A percentile compares a stretch with the other conserved stretches of the same genome.
phyloP scores from a whole-genome alignment of 2,797 vertebrate species.

The Xiphorhynchus erythropygius region DNA sequence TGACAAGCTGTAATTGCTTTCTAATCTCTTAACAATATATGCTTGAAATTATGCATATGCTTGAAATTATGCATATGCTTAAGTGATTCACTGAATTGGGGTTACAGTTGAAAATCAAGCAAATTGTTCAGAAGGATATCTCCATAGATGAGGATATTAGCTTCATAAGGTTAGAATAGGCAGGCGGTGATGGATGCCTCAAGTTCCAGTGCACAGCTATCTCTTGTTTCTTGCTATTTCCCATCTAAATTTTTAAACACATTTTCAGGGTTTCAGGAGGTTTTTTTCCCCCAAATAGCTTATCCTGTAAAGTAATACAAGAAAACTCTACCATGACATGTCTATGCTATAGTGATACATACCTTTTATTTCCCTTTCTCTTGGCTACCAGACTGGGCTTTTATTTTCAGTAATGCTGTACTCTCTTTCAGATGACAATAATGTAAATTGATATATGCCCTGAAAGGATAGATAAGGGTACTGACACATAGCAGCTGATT shows the following conservation, averaged over 20 bases:
- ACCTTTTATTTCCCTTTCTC: neutral
- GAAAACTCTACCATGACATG: neutral
- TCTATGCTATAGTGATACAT: neutral
- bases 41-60: constrained; percentile 26
- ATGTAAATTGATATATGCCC: constrained; percentile 49
- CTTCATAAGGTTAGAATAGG: neutral
- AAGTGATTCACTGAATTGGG: neutral
- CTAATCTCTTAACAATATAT: constrained; percentile 61
- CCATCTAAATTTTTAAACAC: neutral
- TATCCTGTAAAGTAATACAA: neutral
- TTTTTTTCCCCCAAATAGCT: neutral
- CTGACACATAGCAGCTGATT: constrained; percentile 47
- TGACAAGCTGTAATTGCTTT: constrained; percentile 62
- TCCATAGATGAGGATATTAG: neutral
- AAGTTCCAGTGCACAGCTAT: neutral
- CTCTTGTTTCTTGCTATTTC: neutral
- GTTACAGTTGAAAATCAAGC: neutral
- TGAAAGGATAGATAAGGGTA: constrained; percentile 43
- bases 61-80: constrained; percentile 38
- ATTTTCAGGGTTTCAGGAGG: neutral
- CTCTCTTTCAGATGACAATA: neutral
- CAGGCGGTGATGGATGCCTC: neutral
- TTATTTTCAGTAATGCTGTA: constrained; percentile 21
- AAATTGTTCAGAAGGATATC: neutral
- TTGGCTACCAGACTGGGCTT: neutral